phyloP scores from a whole-genome alignment of 2,113 vertebrate species.

The Neotoma lepida region DNA sequence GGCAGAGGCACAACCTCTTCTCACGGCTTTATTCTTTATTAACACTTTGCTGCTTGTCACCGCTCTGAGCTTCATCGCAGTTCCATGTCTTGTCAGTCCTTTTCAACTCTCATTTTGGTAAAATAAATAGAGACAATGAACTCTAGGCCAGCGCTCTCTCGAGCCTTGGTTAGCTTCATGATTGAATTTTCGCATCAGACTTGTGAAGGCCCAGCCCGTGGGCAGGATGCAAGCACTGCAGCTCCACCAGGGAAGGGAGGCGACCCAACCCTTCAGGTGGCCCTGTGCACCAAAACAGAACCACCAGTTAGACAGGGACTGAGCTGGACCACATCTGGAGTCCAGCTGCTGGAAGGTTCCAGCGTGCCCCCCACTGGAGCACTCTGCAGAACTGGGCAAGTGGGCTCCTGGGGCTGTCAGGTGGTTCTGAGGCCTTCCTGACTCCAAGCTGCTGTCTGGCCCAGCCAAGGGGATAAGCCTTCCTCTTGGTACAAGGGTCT shows the following conservation, averaged over 20 bases:
- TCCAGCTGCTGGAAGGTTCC: not conserved
- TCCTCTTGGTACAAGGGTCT: not conserved
- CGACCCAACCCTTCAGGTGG: not conserved
- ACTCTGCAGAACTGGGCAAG: not conserved
- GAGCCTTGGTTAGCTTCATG: slow-evolving; percentile 82
- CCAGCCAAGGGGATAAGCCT: not conserved
- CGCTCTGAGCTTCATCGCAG: slow-evolving; percentile 78
- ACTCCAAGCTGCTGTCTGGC: not conserved
- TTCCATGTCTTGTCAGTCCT: slow-evolving; percentile 63
- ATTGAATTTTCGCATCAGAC: slow-evolving; percentile 80
- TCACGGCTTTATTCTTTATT: slow-evolving; percentile 81
- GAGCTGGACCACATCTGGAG: not conserved
- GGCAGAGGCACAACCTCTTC: not conserved
- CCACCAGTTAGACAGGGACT: slow-evolving; percentile 48
- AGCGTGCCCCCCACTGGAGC: not conserved
- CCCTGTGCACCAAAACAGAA: slow-evolving; percentile 33
- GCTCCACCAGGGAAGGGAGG: not conserved
- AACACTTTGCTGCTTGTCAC: slow-evolving; percentile 82
- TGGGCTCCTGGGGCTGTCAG: not conserved
- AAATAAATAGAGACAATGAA: slow-evolving; percentile 87
- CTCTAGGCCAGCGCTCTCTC: slow-evolving; percentile 75
- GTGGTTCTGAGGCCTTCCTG: not conserved
- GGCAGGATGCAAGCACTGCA: not conserved
- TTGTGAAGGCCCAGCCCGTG: slow-evolving; percentile 52
- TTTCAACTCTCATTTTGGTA: slow-evolving; percentile 79